Conservation (phyloP, 2,113 vertebrate genomes). For the Chaetops frenatus region DNA sequence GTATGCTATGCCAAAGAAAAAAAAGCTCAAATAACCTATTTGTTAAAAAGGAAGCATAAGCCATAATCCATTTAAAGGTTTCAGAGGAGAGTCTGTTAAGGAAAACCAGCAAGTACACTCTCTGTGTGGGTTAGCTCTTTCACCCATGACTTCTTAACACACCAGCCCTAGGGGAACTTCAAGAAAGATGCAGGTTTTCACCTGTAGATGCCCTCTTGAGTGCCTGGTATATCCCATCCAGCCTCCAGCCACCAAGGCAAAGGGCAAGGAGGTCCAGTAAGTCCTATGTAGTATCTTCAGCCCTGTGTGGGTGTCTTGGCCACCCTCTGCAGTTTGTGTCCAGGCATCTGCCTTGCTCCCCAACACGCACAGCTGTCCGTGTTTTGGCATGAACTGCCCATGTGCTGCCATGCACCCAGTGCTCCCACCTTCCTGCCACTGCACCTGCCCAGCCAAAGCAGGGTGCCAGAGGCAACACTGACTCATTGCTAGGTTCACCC, state of each 20-base stretch:
- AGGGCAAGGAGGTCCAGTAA: neutral
- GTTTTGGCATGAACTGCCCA: neutral
- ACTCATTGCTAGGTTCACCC: neutral
- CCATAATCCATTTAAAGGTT: neutral
- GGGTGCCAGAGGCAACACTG: neutral
- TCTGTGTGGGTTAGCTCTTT: neutral
- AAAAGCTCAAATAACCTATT: neutral
- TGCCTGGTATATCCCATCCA: neutral
- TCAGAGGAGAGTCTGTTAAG: neutral
- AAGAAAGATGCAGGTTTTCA: neutral
- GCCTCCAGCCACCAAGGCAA: neutral
- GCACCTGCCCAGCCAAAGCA: neutral
- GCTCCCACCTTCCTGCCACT: neutral
- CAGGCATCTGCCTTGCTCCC: neutral
- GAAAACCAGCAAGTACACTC: neutral
- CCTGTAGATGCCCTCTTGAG: neutral
- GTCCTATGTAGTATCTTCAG: neutral
- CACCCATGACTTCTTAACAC: neutral
- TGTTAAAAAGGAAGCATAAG: neutral
- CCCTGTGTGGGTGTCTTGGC: neutral
- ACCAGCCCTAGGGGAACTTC: neutral
- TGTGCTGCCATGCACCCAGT: neutral
- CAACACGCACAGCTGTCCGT: fast-evolving
- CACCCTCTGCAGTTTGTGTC: neutral
- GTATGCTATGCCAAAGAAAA: neutral